Evolutionary conservation across 2,888 invertebrate genomes (phyloP), one percentile per base, ranked within the genome.

Genomic region (Euspilapteryx auroguttella): DNA sequence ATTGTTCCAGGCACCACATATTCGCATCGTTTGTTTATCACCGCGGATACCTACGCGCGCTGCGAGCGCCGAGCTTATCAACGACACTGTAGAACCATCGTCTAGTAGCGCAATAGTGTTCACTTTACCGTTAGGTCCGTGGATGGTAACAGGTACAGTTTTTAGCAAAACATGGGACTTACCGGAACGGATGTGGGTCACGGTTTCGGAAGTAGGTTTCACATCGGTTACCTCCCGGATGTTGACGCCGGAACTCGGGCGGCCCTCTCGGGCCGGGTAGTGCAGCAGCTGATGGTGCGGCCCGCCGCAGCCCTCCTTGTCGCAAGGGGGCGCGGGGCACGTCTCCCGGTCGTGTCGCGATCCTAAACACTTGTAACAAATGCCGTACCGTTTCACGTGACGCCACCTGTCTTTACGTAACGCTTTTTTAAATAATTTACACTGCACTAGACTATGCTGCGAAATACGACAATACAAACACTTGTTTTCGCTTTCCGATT

Each of bases 81-180:
- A 10, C 2, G 38, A 29, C 7, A 43, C 40, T 2, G 40, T 39
- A 1, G 44, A 37, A 2, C 42, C 47, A 21, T 42, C 42, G 17
- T 45, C 45, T 1, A 44, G 31, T 2, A 44, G 28, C 6, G 42
- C 44, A 17, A 11, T 29, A 2, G 33, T 20, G 10, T 22, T 29
- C 1, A 38, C 6, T 2, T 24, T 28, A 23, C 42, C 39, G 11
- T 38, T 36, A 12, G 38, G 39, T 14, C 41, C 41, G 5, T 32
- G 24, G 8, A 42, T 13, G 4, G 20, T 24, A 2, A 41, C 31
- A 2, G 38, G 39, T 13, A 41, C 37, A n/a, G 30, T 26, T 37
- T 37, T 42, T 21, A 39, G 24, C 9, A 38, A 27, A 12, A 39
- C 35, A 30, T 31, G 35, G 14, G 20, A 15, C 9, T 22, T 12